Evolutionary conservation across 1,140 invertebrate species (phyloP).

Genomic region (Drosophila busckii): DNA sequence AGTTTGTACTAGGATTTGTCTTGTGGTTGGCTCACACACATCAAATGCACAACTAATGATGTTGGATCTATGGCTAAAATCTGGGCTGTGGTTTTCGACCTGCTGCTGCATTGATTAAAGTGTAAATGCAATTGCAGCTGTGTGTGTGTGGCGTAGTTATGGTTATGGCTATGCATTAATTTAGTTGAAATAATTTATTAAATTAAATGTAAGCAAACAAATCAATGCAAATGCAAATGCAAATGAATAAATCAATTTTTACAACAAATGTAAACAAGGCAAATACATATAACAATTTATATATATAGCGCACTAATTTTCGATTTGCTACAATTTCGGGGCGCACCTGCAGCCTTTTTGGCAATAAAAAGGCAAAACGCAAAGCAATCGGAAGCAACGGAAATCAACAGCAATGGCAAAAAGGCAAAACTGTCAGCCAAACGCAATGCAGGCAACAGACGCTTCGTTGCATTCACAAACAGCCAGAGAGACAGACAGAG

Average conservation of each 20-base stretch:
- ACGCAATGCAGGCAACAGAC: slow-evolving; percentile 9
- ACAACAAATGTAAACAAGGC: too few relatives aligned
- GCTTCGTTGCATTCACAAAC: slow-evolving; percentile 31
- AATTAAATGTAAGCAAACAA: slow-evolving; percentile 63
- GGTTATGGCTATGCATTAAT: slow-evolving; percentile 40
- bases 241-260: slow-evolving; percentile 71
- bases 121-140: slow-evolving; percentile 18
- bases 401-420: slow-evolving; percentile 65
- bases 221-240: slow-evolving; percentile 27
- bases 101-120: slow-evolving; percentile 30
- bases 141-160: background rate
- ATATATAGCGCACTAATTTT: too few relatives aligned
- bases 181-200: slow-evolving; percentile 63
- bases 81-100: slow-evolving; percentile 1
- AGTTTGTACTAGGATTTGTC: too few relatives aligned
- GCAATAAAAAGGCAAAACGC: slow-evolving; percentile 66
- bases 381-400: slow-evolving; percentile 69
- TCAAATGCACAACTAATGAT: background rate
- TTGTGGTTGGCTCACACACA: too few relatives aligned
- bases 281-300: too few relatives aligned
- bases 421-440: slow-evolving; percentile 4
- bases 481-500: background rate
- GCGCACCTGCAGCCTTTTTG: slow-evolving; percentile 27
- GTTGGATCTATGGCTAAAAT: slow-evolving; percentile 1
- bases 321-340: too few relatives aligned